Conservation (phyloP, 2,113 vertebrate genomes). For the Istiophorus platypterus region DNA sequence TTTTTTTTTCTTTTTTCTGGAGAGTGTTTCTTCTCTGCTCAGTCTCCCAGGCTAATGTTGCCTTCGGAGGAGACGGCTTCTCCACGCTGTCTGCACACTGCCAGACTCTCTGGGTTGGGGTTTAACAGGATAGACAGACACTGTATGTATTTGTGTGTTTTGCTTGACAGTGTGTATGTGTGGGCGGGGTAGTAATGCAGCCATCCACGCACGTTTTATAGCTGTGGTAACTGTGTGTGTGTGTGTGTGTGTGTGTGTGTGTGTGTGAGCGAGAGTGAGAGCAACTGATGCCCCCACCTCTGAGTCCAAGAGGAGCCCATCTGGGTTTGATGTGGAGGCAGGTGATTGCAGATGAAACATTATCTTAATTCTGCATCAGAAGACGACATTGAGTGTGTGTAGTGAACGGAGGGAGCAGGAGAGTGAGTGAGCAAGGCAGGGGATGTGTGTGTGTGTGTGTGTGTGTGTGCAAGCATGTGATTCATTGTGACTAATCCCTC, state of each 20-base stretch:
- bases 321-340: conserved; percentile 50
- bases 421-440: not conserved
- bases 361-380: conserved; percentile 63
- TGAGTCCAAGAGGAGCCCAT: conserved; percentile 6
- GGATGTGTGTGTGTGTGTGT: conserved; percentile 17
- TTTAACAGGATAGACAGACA: conserved; percentile 51
- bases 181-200: conserved; percentile 19
- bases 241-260: not conserved
- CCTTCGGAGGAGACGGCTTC: conserved; percentile 53
- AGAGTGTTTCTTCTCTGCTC: conserved; percentile 50
- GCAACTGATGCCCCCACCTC: not conserved
- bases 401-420: not conserved
- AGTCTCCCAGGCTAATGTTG: conserved; percentile 56
- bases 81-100: conserved; percentile 60
- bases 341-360: conserved; percentile 52
- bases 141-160: conserved; percentile 28
- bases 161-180: conserved; percentile 23
- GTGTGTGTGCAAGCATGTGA: conserved; percentile 65
- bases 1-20: too few relatives aligned
- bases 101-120: conserved; percentile 44
- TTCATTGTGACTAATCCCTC: conserved; percentile 75
- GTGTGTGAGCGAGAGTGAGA: not conserved
- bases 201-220: conserved; percentile 20
- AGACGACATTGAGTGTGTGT: conserved; percentile 35
- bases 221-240: conserved; percentile 1